Evolutionary conservation across 2,888 invertebrate genomes (phyloP), one percentile per base, ranked within the genome.

Genomic region (Boloria selene): DNA sequence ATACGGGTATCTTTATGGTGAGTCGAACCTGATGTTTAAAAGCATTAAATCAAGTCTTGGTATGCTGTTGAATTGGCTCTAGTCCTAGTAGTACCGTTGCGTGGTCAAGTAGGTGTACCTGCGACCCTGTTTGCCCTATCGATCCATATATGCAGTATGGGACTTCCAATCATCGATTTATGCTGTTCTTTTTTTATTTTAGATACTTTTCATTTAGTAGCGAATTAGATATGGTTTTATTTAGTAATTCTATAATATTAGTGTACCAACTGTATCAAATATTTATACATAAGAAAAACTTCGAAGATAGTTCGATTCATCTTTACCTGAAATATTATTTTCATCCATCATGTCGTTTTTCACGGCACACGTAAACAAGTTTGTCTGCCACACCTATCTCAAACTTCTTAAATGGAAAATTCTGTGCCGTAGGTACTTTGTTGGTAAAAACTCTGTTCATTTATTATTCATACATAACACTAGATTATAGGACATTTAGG

Each of bases 71-170:
- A 85, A 84, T 84, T 80, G 78, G 74, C 74, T n/a, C n/a, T 74
- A 80, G 80, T 78, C 79, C 78, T 79, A 77, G 77, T 73, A 73
- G 83, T 89, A 87, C 89, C 88, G 90, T 90, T 90, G 88, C 83
- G 76, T 81, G 79, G 83, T 71, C 79, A 82, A 84, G 86, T 82
- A 83, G 81, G 77, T 74, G 81, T 79, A 83, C 81, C 82, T 84
- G 77, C 84, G 88, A 87, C 88, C 85, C 84, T 80, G 76, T 72
- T 77, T 82, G 84, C 85, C 87, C 87, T 87, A 87, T 87, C 88
- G 87, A 87, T 86, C 88, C 85, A 83, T 84, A 84, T 84, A 84
- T 78, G 74, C 78, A 77, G 70, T 65, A 70, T 62, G 56, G 65
- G 63, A 65, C 61, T 67, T 61, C 61, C 60, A 64, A 4, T 17